A percentile compares a stretch with the other conserved stretches of the same genome.
Evolutionary conservation across 2,797 vertebrate genomes (phyloP).

Genomic region (Danio jaintianensis): DNA sequence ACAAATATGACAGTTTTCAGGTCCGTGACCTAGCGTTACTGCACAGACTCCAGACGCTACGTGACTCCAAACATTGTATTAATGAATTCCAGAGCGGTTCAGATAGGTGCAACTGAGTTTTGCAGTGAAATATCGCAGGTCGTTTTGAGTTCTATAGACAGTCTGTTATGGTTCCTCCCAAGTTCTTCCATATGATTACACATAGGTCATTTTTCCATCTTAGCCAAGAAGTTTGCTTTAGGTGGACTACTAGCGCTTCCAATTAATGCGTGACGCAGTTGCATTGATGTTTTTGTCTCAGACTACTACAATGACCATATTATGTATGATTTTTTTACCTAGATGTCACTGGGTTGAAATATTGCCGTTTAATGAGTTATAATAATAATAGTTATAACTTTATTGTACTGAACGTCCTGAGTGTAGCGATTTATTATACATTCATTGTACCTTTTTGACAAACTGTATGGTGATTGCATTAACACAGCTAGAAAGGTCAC

Average conservation of each 20-base stretch:
- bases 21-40: neutral
- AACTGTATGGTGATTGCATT: too few relatives aligned
- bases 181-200: conserved; percentile 3
- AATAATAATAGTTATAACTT: too few relatives aligned
- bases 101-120: conserved; percentile 17
- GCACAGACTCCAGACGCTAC: neutral
- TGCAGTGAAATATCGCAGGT: conserved; percentile 18
- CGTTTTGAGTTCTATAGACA: conserved; percentile 10
- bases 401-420: too few relatives aligned
- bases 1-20: conserved; percentile 20
- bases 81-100: conserved; percentile 25
- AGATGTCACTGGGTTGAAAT: too few relatives aligned
- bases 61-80: conserved; percentile 13
- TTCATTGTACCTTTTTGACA: too few relatives aligned
- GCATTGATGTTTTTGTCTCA: neutral
- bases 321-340: too few relatives aligned
- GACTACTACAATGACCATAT: neutral
- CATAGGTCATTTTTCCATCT: neutral
- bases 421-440: too few relatives aligned
- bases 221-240: neutral
- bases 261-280: neutral
- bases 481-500: too few relatives aligned
- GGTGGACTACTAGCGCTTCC: neutral
- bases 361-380: too few relatives aligned
- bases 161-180: neutral